Conservation (phyloP, 2,797 vertebrate genomes). For the Aphelocoma californica region DNA sequence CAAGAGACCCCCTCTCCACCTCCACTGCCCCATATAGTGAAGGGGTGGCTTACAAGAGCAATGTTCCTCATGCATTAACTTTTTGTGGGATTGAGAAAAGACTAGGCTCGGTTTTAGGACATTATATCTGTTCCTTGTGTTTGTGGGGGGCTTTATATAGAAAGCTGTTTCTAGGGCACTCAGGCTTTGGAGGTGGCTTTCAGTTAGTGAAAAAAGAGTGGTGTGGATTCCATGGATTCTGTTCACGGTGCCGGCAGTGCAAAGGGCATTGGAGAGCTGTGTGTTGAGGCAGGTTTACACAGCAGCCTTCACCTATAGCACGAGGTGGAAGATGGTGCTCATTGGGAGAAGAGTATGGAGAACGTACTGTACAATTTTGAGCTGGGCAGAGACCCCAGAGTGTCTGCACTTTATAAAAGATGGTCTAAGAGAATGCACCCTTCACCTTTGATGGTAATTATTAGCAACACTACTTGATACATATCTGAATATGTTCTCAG, state of each 20-base stretch:
- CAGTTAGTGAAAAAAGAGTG: neutral
- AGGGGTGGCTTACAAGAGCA: neutral
- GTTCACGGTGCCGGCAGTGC: neutral
- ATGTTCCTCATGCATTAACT: neutral
- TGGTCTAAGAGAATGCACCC: neutral
- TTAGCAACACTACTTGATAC: neutral
- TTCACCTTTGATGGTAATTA: neutral
- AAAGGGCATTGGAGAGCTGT: neutral
- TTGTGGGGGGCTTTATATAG: neutral
- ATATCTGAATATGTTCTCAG: neutral
- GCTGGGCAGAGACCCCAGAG: neutral
- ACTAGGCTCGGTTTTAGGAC: neutral
- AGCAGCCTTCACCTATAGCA: neutral
- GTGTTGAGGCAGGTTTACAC: neutral
- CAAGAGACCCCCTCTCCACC: neutral
- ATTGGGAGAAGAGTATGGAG: neutral
- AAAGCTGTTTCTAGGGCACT: neutral
- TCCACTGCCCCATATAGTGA: neutral
- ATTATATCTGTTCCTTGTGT: neutral
- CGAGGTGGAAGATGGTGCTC: neutral
- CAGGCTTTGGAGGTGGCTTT: neutral
- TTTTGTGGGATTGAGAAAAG: neutral
- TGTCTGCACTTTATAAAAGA: neutral
- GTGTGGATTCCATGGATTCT: neutral
- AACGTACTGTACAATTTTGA: neutral